A percentile compares a stretch with the other conserved stretches of the same genome.
These are phyloP conservation scores for Laothoe populi DNA, from an alignment of 2,888 invertebrate species.

Conservation along the genomic window DNA sequence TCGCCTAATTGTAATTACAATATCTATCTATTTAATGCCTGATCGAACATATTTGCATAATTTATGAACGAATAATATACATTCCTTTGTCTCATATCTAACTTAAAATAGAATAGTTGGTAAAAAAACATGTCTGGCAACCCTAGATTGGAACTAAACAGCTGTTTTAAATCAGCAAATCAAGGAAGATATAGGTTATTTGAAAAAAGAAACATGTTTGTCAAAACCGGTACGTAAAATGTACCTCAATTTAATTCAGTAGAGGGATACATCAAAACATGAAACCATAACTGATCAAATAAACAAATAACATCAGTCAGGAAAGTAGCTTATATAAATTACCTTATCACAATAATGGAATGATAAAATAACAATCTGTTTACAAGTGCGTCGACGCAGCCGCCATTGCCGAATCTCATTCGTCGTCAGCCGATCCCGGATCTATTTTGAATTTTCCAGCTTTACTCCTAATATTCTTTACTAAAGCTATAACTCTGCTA, in stretches of 20 bases:
- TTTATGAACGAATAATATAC: too few relatives aligned
- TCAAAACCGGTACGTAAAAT: neutral
- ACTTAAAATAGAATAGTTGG: too few relatives aligned
- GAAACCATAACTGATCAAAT: too few relatives aligned
- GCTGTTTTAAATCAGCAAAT: neutral
- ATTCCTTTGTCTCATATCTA: too few relatives aligned
- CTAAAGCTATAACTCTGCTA: slow-evolving; percentile 58
- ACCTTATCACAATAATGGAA: slow-evolving; percentile 37
- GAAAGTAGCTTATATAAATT: slow-evolving; percentile 32
- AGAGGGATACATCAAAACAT: neutral
- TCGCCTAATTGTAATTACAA: too few relatives aligned
- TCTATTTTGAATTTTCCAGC: slow-evolving; percentile 45
- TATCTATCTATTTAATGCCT: too few relatives aligned
- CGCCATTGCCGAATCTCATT: neutral
- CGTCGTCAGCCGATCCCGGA: slow-evolving; percentile 27
- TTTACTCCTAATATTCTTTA: slow-evolving; percentile 61
- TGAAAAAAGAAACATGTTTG: neutral
- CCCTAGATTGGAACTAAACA: neutral
- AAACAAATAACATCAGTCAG: slow-evolving; percentile 17
- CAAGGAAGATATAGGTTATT: neutral
- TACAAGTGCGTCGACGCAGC: neutral
- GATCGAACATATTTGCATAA: too few relatives aligned
- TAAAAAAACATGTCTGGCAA: neutral
- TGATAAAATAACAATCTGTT: slow-evolving; percentile 32
- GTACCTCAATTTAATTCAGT: neutral